Conservation (phyloP, 2,797 vertebrate genomes). For the Sorex maritimensis region DNA sequence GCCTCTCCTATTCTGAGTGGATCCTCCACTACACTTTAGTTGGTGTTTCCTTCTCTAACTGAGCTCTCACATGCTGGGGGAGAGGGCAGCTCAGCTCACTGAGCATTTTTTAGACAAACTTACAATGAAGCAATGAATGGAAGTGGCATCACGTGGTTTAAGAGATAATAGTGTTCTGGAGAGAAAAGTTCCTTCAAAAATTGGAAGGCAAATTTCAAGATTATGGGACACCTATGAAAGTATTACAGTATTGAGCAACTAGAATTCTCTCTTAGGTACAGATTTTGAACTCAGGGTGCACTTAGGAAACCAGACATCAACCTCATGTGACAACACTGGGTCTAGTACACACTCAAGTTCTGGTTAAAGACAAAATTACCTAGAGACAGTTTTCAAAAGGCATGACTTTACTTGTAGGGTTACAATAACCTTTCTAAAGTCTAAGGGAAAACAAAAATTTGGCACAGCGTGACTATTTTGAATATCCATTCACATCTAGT, state of each 20-base stretch:
- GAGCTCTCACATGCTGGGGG: no score
- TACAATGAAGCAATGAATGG: background rate
- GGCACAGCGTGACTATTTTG: background rate
- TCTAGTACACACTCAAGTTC: no score
- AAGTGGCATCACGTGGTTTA: background rate
- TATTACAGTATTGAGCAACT: background rate
- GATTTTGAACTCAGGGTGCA: background rate
- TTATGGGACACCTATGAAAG: background rate
- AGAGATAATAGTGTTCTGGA: background rate
- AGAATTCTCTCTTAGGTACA: background rate
- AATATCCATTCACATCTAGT: constrained; percentile 45
- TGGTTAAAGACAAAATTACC: background rate
- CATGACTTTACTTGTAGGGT: background rate
- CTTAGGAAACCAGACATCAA: no score
- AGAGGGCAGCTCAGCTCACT: no score
- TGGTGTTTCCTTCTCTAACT: no score
- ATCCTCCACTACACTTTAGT: no score
- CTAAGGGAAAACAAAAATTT: background rate
- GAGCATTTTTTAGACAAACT: background rate
- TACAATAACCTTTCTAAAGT: background rate
- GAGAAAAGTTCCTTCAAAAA: constrained; percentile 11
- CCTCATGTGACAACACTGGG: no score
- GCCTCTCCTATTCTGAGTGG: no score
- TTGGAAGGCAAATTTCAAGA: background rate
- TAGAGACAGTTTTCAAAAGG: constrained; percentile 24